Evolutionary conservation across 2,888 invertebrate genomes (phyloP), one percentile per base, ranked within the genome.

Genomic region (Ctenicera cuprea): DNA sequence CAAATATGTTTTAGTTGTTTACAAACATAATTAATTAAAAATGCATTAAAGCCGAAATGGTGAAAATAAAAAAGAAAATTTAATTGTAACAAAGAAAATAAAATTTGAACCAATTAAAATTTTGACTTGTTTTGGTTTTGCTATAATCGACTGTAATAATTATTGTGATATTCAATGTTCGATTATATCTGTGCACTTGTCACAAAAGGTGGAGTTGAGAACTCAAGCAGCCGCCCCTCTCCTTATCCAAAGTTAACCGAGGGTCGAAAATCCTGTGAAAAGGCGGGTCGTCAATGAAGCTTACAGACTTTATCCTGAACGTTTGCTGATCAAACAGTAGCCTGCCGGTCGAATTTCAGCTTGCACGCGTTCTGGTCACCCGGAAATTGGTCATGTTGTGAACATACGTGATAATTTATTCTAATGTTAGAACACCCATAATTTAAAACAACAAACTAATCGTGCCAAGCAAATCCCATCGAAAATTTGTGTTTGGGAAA

Each of bases 241-340:
- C 57, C 68, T 37, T 69, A 72, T 12, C n/a, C 9, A 7, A 4
- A 54, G 12, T 8, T 8, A 37, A 4, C 69, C 72, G 71, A 79
- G 30, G 64, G 78, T 5, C 74, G 33, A 77, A 67, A 78, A 74
- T 80, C 77, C 74, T 45, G 12, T 67, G 72, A 63, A 69, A 48
- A 73, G 71, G 76, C 76, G 77, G 67, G 18, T 54, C 64, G 54
- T 26, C 62, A 48, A 54, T 37, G 37, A 43, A 67, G 67, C 67
- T 79, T 74, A 61, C 73, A 78, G 79, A 77, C 73, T 83, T 83
- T 84, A 84, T 79, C 82, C 78, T 79, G 79, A 81, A 80, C 79
- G 75, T 77, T 77, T 77, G 79, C 79, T 76, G 82, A 82, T 84
- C 83, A 82, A 80, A 83, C 85, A 85, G 85, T 86, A 83, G 84